Conservation (phyloP, 2,888 invertebrate species). For the Archips crataeganus region DNA sequence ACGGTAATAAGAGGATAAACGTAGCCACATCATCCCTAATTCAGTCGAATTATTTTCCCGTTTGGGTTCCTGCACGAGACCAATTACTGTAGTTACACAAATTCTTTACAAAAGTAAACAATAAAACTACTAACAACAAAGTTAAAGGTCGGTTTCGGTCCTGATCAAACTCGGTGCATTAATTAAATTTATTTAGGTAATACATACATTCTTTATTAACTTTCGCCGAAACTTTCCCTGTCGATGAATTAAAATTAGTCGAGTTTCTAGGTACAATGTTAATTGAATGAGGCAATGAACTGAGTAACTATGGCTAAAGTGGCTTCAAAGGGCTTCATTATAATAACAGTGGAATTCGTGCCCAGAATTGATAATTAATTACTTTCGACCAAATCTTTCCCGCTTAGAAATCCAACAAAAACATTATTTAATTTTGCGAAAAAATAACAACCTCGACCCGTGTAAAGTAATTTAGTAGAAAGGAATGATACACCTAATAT, state of each 20-base stretch:
- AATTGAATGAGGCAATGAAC: conserved; percentile 32
- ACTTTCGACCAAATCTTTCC: not conserved
- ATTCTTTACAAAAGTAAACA: conserved; percentile 29
- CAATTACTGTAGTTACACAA: conserved; percentile 21
- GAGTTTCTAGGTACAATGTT: conserved; percentile 12
- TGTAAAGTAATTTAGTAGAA: not conserved
- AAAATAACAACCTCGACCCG: conserved; percentile 2
- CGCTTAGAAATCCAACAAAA: not conserved
- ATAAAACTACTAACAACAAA: conserved; percentile 36
- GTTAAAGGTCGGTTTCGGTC: conserved; percentile 25
- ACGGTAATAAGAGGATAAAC: not conserved
- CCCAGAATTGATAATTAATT: conserved; percentile 25
- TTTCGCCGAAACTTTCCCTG: conserved; percentile 12
- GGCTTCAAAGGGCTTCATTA: conserved; percentile 20
- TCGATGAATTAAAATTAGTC: conserved; percentile 19
- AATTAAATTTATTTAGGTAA: conserved; percentile 34
- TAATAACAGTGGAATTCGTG: conserved; percentile 21
- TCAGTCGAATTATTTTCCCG: conserved; percentile 10
- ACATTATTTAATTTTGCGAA: conserved; percentile 1
- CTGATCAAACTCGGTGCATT: conserved; percentile 20
- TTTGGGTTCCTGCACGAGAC: conserved; percentile 1
- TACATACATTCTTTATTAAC: conserved; percentile 34
- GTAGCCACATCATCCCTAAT: conserved; percentile 3
- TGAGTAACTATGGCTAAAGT: conserved; percentile 11
- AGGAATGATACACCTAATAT: not conserved